Conservation (phyloP, 2,113 vertebrate species). For the Nycticorax nycticorax region DNA sequence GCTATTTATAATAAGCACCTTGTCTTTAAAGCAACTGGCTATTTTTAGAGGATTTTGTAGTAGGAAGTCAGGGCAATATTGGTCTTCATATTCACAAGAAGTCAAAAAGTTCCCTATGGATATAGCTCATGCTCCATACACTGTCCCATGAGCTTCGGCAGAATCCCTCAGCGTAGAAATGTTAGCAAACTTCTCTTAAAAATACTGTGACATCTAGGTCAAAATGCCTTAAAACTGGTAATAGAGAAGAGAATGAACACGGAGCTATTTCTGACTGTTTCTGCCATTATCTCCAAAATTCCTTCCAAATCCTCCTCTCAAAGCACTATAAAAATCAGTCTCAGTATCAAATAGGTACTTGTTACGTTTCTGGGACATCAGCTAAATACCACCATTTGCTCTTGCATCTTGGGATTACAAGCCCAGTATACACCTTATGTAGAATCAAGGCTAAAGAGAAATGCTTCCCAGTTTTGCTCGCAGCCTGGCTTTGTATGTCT, state of each 20-base stretch:
- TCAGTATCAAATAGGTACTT: not conserved
- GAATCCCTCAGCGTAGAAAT: not conserved
- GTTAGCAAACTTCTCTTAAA: not conserved
- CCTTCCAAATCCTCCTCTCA: not conserved
- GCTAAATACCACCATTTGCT: not conserved
- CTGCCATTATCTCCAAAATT: not conserved
- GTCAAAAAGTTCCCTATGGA: not conserved
- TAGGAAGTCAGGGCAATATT: not conserved
- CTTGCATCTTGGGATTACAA: not conserved
- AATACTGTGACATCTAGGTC: not conserved
- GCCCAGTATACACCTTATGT: not conserved
- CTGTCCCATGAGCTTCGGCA: not conserved
- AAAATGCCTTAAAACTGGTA: not conserved
- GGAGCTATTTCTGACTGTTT: not conserved
- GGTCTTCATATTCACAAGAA: not conserved
- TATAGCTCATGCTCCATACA: not conserved
- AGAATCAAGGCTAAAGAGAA: not conserved
- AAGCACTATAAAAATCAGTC: not conserved
- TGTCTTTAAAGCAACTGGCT: not conserved
- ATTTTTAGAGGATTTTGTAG: not conserved
- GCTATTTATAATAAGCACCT: not conserved
- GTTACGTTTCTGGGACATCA: not conserved
- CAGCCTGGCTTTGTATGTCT: not conserved
- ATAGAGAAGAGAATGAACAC: not conserved
- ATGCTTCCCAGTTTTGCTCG: not conserved